A percentile compares a stretch with the other conserved stretches of the same genome.
These are phyloP conservation scores for Pionites leucogaster DNA, from an alignment of 2,113 vertebrate genomes.

Conservation along the genomic window DNA sequence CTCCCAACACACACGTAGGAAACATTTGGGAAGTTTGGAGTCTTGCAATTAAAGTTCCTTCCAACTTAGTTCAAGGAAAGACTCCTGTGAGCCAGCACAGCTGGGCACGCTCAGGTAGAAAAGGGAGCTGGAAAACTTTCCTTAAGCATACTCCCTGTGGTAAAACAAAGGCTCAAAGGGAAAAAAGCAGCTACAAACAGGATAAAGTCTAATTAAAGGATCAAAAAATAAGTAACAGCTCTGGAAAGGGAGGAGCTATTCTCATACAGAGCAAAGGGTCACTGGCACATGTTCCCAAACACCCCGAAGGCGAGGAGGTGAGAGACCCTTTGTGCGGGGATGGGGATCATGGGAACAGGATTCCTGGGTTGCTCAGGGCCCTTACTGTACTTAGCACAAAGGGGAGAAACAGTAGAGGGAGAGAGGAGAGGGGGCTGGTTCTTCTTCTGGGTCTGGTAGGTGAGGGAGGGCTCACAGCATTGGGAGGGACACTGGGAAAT, in stretches of 20 bases:
- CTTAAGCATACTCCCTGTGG: background rate
- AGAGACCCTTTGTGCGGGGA: conserved; percentile 5
- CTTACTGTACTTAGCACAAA: conserved; percentile 28
- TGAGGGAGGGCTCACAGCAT: background rate
- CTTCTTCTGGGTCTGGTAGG: background rate
- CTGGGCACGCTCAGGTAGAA: background rate
- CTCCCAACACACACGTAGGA: background rate
- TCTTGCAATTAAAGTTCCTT: background rate
- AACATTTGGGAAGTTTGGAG: background rate
- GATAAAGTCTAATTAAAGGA: conserved; percentile 42
- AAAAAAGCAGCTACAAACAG: background rate
- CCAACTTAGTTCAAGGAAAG: background rate
- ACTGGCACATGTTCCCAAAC: background rate
- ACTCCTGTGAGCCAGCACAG: background rate
- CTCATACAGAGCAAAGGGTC: conserved; percentile 12
- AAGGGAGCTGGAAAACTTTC: background rate
- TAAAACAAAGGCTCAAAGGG: background rate
- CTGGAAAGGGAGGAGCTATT: conserved; percentile 19
- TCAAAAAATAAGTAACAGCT: conserved; percentile 7
- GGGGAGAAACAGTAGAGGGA: conserved; percentile 15
- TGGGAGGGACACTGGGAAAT: background rate
- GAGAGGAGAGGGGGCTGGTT: background rate
- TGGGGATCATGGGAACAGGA: conserved; percentile 25
- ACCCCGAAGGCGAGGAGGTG: background rate
- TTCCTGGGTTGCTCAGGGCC: background rate